Conservation (phyloP, 2,797 vertebrate species). For the Trichosurus vulpecula region DNA sequence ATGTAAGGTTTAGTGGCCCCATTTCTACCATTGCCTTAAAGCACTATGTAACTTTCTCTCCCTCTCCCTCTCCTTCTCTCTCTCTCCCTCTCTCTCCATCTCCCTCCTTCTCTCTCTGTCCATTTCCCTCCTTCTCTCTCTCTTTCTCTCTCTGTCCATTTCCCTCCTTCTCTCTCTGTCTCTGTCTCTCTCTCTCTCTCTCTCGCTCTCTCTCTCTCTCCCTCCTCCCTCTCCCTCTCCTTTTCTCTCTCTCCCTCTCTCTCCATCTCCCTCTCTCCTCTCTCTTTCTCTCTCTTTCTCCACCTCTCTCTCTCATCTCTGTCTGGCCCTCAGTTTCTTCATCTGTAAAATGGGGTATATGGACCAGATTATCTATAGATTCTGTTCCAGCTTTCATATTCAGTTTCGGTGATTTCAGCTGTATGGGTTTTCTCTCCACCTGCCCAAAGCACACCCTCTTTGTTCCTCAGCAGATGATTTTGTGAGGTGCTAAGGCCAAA, state of each 20-base stretch:
- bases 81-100: neutral
- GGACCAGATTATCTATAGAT: neutral
- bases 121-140: no score
- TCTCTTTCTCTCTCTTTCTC: no score
- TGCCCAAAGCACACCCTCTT: neutral
- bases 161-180: no score
- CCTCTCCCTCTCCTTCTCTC: neutral
- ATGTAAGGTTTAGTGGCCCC: neutral
- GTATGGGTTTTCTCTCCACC: neutral
- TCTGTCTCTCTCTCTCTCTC: no score
- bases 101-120: no score
- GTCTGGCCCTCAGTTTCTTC: neutral
- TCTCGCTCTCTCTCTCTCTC: no score
- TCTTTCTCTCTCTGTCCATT: no score
- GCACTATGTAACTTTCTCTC: neutral
- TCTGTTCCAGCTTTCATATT: neutral
- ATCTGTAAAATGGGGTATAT: neutral
- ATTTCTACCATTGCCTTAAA: neutral
- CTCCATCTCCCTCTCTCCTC: no score
- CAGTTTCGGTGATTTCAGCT: neutral
- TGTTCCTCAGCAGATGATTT: neutral
- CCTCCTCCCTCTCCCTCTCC: no score
- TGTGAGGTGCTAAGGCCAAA: neutral
- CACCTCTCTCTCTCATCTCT: neutral
- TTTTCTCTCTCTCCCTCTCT: no score